A percentile compares a stretch with the other conserved stretches of the same genome.
Conservation (phyloP, 2,888 invertebrate genomes). For the Trichogramma dendrolimi region DNA sequence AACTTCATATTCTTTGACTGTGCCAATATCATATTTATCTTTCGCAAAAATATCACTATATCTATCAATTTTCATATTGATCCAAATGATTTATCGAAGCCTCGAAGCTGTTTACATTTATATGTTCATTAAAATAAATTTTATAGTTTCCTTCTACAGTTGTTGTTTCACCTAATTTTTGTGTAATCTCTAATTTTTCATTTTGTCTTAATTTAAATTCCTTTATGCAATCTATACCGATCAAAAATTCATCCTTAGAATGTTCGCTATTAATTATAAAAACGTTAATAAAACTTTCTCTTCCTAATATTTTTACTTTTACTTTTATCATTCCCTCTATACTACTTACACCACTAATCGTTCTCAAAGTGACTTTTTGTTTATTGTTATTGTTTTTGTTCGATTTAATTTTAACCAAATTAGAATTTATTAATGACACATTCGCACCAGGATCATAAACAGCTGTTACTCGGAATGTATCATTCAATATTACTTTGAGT, state of each 20-base stretch:
- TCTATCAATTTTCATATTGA: too few species aligned
- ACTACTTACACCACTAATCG: conserved; percentile 33
- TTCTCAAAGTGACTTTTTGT: too few species aligned
- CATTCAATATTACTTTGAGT: conserved; percentile 26
- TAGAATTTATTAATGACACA: conserved; percentile 30
- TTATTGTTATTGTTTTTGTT: too few species aligned
- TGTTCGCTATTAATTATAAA: conserved; percentile 32
- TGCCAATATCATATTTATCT: too few species aligned
- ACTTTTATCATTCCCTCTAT: conserved; percentile 29
- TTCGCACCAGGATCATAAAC: conserved; percentile 32
- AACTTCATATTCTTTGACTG: too few species aligned
- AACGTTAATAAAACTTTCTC: conserved; percentile 28
- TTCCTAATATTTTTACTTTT: conserved; percentile 32
- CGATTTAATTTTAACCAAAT: conserved; percentile 28
- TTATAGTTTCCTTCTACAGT: too few species aligned
- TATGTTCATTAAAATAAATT: too few species aligned
- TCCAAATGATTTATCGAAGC: too few species aligned
- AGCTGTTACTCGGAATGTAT: conserved; percentile 24
- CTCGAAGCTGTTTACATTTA: too few species aligned
- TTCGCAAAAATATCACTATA: too few species aligned
- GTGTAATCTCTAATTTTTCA: too few species aligned
- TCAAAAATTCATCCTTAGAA: conserved; percentile 35
- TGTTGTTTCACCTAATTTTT: too few species aligned
- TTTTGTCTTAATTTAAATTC: conserved; percentile 34
- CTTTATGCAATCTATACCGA: conserved; percentile 37